Evolutionary conservation across 1,140 invertebrate species (phyloP), one percentile per base, ranked within the genome.

Genomic region (Habropoda laboriosa): DNA sequence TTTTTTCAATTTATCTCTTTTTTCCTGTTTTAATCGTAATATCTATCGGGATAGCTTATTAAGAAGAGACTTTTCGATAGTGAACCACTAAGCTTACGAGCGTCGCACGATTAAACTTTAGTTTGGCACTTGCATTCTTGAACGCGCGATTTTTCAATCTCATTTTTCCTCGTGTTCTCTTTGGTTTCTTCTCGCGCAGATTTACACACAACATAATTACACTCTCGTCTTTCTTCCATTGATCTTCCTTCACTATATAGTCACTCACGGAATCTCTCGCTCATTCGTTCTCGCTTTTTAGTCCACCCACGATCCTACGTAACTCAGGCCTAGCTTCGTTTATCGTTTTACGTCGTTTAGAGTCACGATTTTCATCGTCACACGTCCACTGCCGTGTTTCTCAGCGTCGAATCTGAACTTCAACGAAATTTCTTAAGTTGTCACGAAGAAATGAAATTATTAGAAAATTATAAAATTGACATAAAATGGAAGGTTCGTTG

Each of bases 291-390:
- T 70, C 47, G 3, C 35, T 24, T 53, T 40, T 42, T 40, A 45
- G 7, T 63, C 38, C 42, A 55, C 32, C 18, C 63, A 71, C 30
- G n/a, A 73, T 71, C 13, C 64, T 81, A 70, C 13, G 40, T 82
- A 86, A 74, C 84, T 87, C 86, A 88, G 86, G 86, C 86, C 86
- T 87, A 76, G 70, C 47, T 88, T 88, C 75, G 82, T 85, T 87
- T 83, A 85, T 85, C 71, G 78, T 85, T 86, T 83, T 55, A 21
- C 35, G 64, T 85, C 74, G 30, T 74, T 85, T 79, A 81, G 32
- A 57, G 24, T 85, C 76, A 79, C 12, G 68, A 35, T 53, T 67
- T 49, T 21, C 21, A 5, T 58, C 27, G 0, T 13, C 4, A 21
- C 13, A 13, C 40, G 12, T 53, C 35, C 60, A 80, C 51, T 40